A percentile compares a stretch with the other conserved stretches of the same genome.
phyloP scores from a whole-genome alignment of 2,113 vertebrate genomes.

The Planiliza haematocheilus region DNA sequence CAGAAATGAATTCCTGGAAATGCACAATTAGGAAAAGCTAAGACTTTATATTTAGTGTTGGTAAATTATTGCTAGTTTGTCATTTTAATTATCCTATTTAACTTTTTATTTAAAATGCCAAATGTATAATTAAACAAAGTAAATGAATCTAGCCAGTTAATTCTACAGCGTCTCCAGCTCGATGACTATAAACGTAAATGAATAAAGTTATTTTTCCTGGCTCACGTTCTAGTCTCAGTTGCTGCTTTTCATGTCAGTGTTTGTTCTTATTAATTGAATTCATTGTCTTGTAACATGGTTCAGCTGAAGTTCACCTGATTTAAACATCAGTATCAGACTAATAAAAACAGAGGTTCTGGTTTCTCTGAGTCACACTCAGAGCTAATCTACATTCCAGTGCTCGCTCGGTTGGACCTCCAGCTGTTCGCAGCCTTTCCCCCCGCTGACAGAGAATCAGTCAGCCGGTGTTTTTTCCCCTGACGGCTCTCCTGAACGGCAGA shows the following conservation, averaged over 20 bases:
- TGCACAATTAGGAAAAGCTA: too few relatives aligned
- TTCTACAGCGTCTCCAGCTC: too few relatives aligned
- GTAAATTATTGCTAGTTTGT: too few relatives aligned
- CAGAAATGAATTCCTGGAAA: too few relatives aligned
- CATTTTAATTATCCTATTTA: too few relatives aligned
- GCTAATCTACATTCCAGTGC: slow-evolving; percentile 46
- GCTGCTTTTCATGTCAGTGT: too few relatives aligned
- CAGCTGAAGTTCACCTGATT: slow-evolving; percentile 5
- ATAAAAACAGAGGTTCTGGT: neutral
- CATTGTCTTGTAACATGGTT: slow-evolving; percentile 4
- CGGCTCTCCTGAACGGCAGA: slow-evolving; percentile 56
- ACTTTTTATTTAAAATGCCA: too few relatives aligned
- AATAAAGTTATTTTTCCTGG: neutral
- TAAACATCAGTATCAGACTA: neutral
- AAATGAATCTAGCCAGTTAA: too few relatives aligned
- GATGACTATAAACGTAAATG: too few relatives aligned
- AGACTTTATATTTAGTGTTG: too few relatives aligned
- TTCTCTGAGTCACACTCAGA: slow-evolving; percentile 21
- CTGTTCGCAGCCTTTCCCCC: slow-evolving; percentile 33
- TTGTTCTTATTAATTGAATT: neutral
- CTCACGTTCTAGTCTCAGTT: neutral
- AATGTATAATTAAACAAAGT: too few relatives aligned
- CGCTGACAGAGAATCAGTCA: slow-evolving; percentile 37
- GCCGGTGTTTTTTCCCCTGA: slow-evolving; percentile 50
- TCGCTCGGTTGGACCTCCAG: slow-evolving; percentile 45